phyloP scores from a whole-genome alignment of 92 coral and sea anemone genomes.

The Metridium senile region DNA sequence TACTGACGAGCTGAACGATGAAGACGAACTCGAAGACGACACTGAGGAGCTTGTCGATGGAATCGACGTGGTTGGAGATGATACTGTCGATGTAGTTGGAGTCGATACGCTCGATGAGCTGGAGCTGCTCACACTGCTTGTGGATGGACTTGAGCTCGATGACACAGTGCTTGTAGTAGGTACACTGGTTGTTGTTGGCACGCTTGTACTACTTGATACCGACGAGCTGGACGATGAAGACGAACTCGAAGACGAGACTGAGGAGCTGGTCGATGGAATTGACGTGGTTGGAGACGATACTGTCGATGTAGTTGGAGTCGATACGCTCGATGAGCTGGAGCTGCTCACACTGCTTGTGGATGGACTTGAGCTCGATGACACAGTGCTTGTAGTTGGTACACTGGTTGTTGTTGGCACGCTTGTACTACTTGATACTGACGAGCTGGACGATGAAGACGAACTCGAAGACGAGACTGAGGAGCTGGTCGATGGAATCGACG shows the following conservation, averaged over 20 bases:
- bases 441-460: background rate
- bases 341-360: constrained; percentile 15
- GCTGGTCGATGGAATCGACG: constrained; percentile 16
- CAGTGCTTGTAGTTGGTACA: constrained; percentile 7
- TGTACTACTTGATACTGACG: background rate
- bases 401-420: constrained; percentile 14
- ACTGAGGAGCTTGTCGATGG: background rate
- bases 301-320: constrained; percentile 10
- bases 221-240: background rate
- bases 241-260: background rate
- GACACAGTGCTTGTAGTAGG: background rate
- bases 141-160: constrained; percentile 26
- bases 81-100: background rate
- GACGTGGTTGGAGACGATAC: background rate
- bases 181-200: background rate
- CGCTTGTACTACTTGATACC: background rate
- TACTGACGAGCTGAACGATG: background rate
- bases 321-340: background rate
- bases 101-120: constrained; percentile 12
- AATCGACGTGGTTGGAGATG: constrained; percentile 9
- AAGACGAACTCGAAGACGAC: constrained; percentile 9
- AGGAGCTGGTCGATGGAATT: constrained; percentile 30
- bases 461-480: background rate
- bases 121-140: constrained; percentile 5
- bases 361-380: constrained; percentile 24